Base-by-base conservation (phyloP, 1,140 invertebrate genomes). In the Carposina sasakii region DNA sequence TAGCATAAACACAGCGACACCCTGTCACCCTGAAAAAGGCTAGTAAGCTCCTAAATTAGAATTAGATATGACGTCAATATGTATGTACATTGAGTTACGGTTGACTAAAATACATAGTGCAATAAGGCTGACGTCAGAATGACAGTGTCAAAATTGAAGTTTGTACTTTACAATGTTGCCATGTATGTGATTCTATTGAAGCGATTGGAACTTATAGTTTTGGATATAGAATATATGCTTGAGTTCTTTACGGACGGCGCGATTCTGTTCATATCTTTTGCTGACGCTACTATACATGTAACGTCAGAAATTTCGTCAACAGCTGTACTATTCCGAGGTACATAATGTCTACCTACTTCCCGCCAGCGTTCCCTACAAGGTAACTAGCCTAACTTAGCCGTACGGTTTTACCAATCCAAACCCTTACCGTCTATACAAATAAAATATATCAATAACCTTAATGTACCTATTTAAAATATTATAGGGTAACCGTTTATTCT, bases 11-110 rank as follows among this genome's bases (percentile, higher is more conserved):
- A 77, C 71, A 78, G 73, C 77, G 77, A 76, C 79, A 81, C 79
- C 79, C 79, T 83, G 79, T 81, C 76, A 78, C 68, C 79, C 79
- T 67, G 57, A 74, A 81, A 83, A 81, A 83, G 75, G 76, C 76
- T 83, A 81, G 75, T 83, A 83, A 83, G 79, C 79, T 83, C 79
- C 76, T 81, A 83, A 79, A 52, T 40, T 52, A 78, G 79, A 79
- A 52, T 40, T 52, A 78, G 79, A 81, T 83, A 83, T 81, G 79
- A 81, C 65, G 62, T 79, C 68, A 76, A 75, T 74, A 74, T 71
- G 66, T 76, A 73, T 66, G 60, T 73, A 75, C 70, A 77, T 54
- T 50, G n/a, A n/a, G n/a, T n/a, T n/a, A n/a, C n/a, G n/a, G n/a
- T n/a, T n/a, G n/a, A n/a, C n/a, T n/a, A n/a, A n/a, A n/a, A n/a